These are phyloP conservation scores for Astyanax mexicanus DNA, from an alignment of 2,797 vertebrate species.

Conservation along the genomic window DNA sequence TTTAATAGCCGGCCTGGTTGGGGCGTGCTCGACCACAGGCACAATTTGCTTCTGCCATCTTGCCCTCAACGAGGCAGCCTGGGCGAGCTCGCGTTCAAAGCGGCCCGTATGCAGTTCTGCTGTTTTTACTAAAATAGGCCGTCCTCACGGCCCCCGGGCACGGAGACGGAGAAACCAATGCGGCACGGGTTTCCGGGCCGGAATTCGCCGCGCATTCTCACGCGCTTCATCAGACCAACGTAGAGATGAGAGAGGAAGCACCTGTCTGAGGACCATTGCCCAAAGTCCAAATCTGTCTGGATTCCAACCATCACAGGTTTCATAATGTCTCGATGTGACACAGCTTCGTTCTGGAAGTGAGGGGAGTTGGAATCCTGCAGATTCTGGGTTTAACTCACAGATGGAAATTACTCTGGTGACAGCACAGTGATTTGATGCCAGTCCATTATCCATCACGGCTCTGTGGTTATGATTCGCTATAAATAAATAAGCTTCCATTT, in stretches of 20 bases:
- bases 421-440: constrained; percentile 16
- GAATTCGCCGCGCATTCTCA: constrained; percentile 50
- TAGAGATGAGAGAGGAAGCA: constrained; percentile 65
- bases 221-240: constrained; percentile 50
- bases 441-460: constrained; percentile 20
- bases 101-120: constrained; percentile 47
- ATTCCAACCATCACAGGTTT: background rate
- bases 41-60: constrained; percentile 75
- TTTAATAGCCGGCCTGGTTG: constrained; percentile 80
- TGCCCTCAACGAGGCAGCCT: constrained; percentile 64
- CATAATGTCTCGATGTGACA: background rate
- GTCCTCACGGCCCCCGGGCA: constrained; percentile 52
- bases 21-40: constrained; percentile 81
- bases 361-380: background rate
- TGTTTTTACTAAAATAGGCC: constrained; percentile 58
- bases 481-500: constrained; percentile 4
- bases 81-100: constrained; percentile 58
- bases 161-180: constrained; percentile 53
- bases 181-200: constrained; percentile 46
- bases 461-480: constrained; percentile 16
- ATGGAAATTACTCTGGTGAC: background rate
- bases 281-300: constrained; percentile 31
- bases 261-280: constrained; percentile 49
- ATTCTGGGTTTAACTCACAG: background rate
- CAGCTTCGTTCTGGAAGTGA: constrained; percentile 3